These are phyloP conservation scores for Lumbricus terrestris DNA, from an alignment of 2,888 invertebrate genomes.

Conservation along the genomic window DNA sequence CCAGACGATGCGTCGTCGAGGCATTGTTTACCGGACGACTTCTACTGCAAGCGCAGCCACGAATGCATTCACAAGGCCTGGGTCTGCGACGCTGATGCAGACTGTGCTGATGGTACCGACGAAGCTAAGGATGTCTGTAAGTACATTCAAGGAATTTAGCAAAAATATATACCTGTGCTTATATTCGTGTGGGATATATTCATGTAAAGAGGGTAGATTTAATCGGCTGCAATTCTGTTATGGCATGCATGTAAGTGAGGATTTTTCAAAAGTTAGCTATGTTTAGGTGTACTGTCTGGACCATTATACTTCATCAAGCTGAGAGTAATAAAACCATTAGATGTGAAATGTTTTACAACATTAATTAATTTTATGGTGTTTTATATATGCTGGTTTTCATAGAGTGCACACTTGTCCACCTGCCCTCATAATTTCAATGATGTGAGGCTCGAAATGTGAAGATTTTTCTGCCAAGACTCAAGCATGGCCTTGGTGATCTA, in stretches of 20 bases:
- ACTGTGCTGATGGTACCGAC: conserved; percentile 29
- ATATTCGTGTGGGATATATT: background rate
- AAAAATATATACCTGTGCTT: background rate
- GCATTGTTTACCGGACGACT: conserved; percentile 13
- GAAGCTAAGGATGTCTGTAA: conserved; percentile 19
- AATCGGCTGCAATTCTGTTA: background rate
- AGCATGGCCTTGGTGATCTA: background rate
- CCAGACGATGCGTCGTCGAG: background rate
- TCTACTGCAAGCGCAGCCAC: conserved; percentile 22
- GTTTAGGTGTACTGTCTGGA: background rate
- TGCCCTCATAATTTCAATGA: background rate
- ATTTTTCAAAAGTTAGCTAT: background rate
- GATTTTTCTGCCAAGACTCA: background rate
- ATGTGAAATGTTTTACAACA: background rate
- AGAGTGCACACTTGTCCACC: background rate
- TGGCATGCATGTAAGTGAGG: background rate
- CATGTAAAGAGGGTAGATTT: background rate
- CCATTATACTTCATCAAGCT: background rate
- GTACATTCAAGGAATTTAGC: background rate
- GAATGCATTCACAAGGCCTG: conserved; percentile 28
- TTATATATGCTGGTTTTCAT: background rate
- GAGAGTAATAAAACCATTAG: background rate
- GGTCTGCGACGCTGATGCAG: conserved; percentile 29
- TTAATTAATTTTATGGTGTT: background rate
- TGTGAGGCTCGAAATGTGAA: background rate